Conservation (phyloP, 2,797 vertebrate genomes). For the Phalloptychus januarius region DNA sequence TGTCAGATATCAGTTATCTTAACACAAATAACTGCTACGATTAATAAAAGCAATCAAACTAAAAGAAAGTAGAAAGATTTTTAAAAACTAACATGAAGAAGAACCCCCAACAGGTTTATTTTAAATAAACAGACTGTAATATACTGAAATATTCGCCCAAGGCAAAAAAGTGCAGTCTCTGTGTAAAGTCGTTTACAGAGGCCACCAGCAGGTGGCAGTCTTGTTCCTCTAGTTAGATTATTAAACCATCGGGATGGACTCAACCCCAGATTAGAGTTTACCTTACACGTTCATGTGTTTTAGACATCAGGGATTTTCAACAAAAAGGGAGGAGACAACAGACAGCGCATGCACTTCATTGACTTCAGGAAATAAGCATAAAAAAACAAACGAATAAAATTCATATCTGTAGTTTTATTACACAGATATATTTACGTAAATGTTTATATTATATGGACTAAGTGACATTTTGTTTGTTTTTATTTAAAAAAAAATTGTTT, state of each 20-base stretch:
- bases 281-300: accelerated
- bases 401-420: too few species aligned
- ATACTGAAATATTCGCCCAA: not conserved
- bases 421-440: not conserved
- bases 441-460: not conserved
- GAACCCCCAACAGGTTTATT: not conserved
- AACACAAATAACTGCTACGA: not conserved
- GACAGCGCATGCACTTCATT: conserved; percentile 37
- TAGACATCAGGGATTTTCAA: conserved; percentile 19
- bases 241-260: not conserved
- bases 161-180: not conserved
- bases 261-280: accelerated
- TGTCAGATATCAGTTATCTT: too few species aligned
- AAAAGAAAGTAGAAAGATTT: not conserved
- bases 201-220: conserved; percentile 12
- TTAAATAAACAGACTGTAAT: not conserved
- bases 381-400: not conserved
- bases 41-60: not conserved
- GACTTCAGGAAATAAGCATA: accelerated
- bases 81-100: not conserved
- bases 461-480: not conserved
- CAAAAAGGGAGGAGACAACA: not conserved
- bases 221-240: not conserved
- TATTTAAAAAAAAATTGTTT: not conserved
- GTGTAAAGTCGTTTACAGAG: conserved; percentile 9